Conservation (phyloP, 2,888 invertebrate species). For the Ophion costatus region DNA sequence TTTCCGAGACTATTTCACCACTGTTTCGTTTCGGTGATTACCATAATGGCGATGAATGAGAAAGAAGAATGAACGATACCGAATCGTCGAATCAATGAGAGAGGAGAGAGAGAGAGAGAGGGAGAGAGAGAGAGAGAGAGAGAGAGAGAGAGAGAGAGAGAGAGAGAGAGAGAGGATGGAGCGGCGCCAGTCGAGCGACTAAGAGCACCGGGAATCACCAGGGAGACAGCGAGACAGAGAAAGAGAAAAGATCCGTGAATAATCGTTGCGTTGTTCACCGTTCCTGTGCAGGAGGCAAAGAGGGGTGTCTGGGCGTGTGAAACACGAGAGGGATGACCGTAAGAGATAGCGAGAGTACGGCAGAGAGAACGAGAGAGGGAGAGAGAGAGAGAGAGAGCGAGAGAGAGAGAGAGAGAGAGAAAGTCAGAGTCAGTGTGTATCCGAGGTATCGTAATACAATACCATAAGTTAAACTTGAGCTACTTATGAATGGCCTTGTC, state of each 20-base stretch:
- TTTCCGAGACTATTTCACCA: too few species aligned
- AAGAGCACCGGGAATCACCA: not conserved
- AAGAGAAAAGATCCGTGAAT: conserved; percentile 23
- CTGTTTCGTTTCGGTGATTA: too few species aligned
- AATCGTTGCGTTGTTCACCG: conserved; percentile 50
- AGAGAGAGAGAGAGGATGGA: conserved; percentile 8
- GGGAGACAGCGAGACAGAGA: not conserved
- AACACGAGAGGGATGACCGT: conserved; percentile 47
- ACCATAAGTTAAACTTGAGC: conserved; percentile 79
- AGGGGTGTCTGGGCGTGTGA: conserved; percentile 32
- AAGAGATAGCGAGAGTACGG: conserved; percentile 4
- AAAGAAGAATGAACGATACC: too few species aligned
- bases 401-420: conserved; percentile 36
- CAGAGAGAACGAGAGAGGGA: conserved; percentile 37
- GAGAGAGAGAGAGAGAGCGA: conserved; percentile 25
- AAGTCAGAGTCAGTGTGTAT: conserved; percentile 27
- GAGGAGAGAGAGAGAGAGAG: too few species aligned
- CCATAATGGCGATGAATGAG: too few species aligned
- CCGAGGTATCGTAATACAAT: conserved; percentile 69
- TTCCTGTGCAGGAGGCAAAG: conserved; percentile 13
- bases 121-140: not conserved
- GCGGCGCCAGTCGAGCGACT: not conserved
- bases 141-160: not conserved
- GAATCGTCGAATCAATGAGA: too few species aligned
- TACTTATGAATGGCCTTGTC: conserved; percentile 81